phyloP scores from a whole-genome alignment of 2,797 vertebrate species.

The Anabas testudineus region DNA sequence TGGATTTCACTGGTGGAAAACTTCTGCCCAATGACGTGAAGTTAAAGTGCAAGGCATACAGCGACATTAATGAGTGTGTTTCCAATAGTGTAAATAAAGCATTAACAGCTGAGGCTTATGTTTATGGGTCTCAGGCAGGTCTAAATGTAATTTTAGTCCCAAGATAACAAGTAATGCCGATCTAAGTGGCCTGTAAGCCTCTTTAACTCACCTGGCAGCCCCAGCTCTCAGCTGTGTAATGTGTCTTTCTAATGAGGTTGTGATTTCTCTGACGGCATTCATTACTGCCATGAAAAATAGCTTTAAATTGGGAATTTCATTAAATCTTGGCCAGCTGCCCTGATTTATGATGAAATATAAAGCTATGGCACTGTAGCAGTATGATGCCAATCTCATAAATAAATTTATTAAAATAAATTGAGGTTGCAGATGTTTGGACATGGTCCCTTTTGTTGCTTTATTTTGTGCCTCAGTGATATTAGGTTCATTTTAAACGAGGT shows the following conservation, averaged over 20 bases:
- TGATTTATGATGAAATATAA: conserved; percentile 34
- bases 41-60: not conserved
- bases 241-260: conserved; percentile 41
- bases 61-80: not conserved
- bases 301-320: conserved; percentile 52
- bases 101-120: not conserved
- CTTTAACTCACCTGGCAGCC: conserved; percentile 14
- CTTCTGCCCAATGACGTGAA: not conserved
- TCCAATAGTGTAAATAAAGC: conserved; percentile 7
- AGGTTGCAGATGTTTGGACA: conserved; percentile 8
- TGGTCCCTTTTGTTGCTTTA: conserved; percentile 3
- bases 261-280: conserved; percentile 52
- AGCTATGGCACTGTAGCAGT: conserved; percentile 3
- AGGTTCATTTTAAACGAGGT: not conserved
- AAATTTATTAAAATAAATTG: conserved; percentile 30
- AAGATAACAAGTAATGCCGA: not conserved
- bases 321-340: conserved; percentile 38
- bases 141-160: not conserved
- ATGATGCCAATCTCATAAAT: conserved; percentile 18
- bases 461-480: not conserved
- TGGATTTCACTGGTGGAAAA: not conserved
- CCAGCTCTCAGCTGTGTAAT: conserved; percentile 40
- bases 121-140: not conserved
- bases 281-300: conserved; percentile 55
- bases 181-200: conserved; percentile 22